Evolutionary conservation across 2,888 invertebrate species (phyloP).

Genomic region (Rotaria magnacalcarata): DNA sequence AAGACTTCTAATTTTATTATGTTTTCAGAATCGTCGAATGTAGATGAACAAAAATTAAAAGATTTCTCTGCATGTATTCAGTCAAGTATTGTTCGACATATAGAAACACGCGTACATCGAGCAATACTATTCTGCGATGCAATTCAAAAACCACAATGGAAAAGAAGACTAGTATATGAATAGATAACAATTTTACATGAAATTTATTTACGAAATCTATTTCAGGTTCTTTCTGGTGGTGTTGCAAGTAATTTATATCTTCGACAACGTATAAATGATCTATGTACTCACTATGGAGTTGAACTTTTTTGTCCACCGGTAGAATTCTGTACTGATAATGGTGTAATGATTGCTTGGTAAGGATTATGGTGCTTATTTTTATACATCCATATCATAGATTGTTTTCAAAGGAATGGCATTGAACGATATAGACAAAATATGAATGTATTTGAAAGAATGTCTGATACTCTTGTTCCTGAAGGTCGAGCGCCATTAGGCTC

Average conservation of each 20-base stretch:
- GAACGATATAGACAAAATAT: background rate
- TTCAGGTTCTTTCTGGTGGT: conserved; percentile 82
- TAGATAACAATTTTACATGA: conserved; percentile 47
- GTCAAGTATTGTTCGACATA: conserved; percentile 70
- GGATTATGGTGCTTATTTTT: background rate
- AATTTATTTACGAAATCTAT: conserved; percentile 25
- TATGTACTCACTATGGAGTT: conserved; percentile 66
- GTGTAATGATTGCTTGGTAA: conserved; percentile 89
- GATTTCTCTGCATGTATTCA: conserved; percentile 84
- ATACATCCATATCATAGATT: background rate
- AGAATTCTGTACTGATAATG: conserved; percentile 89
- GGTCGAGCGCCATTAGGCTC: background rate
- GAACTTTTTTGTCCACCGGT: conserved; percentile 73
- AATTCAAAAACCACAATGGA: conserved; percentile 46
- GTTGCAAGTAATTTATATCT: conserved; percentile 88
- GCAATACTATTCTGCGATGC: conserved; percentile 69
- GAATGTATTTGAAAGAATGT: background rate
- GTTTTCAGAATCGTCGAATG: background rate
- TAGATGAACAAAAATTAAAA: conserved; percentile 45
- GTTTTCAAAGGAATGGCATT: background rate
- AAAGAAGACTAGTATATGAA: background rate
- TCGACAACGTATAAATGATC: conserved; percentile 66
- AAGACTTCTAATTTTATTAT: background rate
- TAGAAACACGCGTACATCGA: conserved; percentile 76
- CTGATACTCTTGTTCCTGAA: background rate